Evolutionary conservation across 2,797 vertebrate genomes (phyloP), one percentile per base, ranked within the genome.

Genomic region (Telmatherina bonti): DNA sequence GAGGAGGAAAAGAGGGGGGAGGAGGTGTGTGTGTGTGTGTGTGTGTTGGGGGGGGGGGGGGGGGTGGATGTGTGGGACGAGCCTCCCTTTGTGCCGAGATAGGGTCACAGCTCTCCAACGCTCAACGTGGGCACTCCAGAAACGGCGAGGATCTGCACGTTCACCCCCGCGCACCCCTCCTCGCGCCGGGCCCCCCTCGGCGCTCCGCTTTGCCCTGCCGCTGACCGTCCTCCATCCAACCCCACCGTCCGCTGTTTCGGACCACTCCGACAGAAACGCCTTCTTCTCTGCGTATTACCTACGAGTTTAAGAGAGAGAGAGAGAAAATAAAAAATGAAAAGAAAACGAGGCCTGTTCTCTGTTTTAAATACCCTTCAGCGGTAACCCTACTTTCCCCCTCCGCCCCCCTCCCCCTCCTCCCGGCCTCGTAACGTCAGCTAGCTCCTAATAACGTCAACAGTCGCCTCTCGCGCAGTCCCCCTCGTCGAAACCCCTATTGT

Each of bases 41-140:
- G n/a, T n/a, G n/a, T n/a, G n/a, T n/a, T n/a, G n/a, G n/a, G n/a
- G n/a, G n/a, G n/a, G n/a, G 58, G 65, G 20, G 63, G 52, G 31
- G 66, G 24, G 78, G 76, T 73, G 76, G 82, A 49, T 47, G 49
- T 81, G 91, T 86, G 92, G 92, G 93, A 93, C 90, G 91, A 93
- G 92, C 85, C 88, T 93, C 89, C 78, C 94, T 95, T 95, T 95
- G 94, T 94, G 93, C 93, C 81, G 88, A 82, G 69, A 62, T 77
- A 85, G 89, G 90, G 89, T 91, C 93, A 90, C 85, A 18, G 82
- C 90, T 91, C 81, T 63, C 54, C 63, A 60, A 13, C 62, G 74
- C 69, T 63, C 81, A 81, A 84, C 85, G 89, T 91, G 94, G 88
- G 89, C 90, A 80, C 75, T 89, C 84, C 61, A 71, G 57, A 82